These are phyloP conservation scores for Neosilurus hyrtlii DNA, from an alignment of 2,797 vertebrate genomes.

Conservation along the genomic window DNA sequence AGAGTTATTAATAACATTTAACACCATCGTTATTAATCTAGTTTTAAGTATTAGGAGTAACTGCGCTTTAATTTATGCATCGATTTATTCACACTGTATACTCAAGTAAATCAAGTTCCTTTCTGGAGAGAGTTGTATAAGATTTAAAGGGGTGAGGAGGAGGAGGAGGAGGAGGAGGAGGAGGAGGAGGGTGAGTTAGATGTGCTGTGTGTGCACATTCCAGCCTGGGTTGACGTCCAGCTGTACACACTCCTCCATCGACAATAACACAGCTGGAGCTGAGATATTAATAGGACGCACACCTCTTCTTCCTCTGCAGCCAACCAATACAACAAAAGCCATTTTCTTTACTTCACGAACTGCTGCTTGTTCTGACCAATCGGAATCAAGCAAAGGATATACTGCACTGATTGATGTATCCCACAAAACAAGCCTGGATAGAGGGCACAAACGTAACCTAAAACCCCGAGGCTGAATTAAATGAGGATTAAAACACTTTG, in stretches of 20 bases:
- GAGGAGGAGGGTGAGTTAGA: not conserved
- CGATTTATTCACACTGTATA: not conserved
- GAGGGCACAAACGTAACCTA: not conserved
- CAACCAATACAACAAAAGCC: not conserved
- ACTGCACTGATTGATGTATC: not conserved
- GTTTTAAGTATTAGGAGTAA: not conserved
- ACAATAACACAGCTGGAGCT: conserved; percentile 11
- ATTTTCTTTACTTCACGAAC: conserved; percentile 7
- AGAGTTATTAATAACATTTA: not conserved
- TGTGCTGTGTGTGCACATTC: conserved; percentile 39
- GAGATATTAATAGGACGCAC: conserved; percentile 3
- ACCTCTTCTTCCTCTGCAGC: not conserved
- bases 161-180: not conserved
- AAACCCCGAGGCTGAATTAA: not conserved
- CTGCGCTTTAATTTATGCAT: not conserved
- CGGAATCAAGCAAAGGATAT: not conserved
- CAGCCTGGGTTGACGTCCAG: not conserved
- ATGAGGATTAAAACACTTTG: not conserved
- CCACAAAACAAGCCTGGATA: not conserved
- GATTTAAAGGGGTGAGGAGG: conserved; percentile 8
- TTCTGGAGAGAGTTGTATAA: conserved; percentile 37
- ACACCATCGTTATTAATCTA: not conserved
- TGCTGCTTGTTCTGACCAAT: conserved; percentile 7
- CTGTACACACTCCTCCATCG: conserved; percentile 1
- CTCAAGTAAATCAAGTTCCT: conserved; percentile 16